Percentiles rank a stretch among this genome's conserved stretches.
Conservation (phyloP, 30 jellyfish, hydroid and myxozoan species). For the Rhopilema esculentum region DNA sequence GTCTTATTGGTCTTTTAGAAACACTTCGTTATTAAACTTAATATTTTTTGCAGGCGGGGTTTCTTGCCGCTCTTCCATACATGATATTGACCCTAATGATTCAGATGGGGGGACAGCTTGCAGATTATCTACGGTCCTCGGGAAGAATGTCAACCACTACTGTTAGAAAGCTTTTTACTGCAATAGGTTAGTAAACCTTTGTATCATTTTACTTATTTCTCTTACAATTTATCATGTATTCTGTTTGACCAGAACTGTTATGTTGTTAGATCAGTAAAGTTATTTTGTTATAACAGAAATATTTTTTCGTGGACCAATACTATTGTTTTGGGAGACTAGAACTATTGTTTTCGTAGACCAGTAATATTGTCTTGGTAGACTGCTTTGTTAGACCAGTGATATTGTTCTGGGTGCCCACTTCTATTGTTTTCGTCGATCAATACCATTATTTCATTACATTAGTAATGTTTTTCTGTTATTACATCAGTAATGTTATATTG, state of each 20-base stretch:
- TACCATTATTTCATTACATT: no score
- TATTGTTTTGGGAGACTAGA: no score
- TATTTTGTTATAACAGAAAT: not conserved
- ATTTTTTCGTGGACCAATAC: not conserved
- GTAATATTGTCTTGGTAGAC: not conserved
- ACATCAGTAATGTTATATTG: no score
- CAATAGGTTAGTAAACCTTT: slow-evolving; percentile 52
- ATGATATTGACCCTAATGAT: slow-evolving; percentile 76
- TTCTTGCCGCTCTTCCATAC: slow-evolving; percentile 84
- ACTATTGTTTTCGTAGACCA: no score
- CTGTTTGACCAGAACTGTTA: no score
- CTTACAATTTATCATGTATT: not conserved
- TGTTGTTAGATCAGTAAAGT: no score
- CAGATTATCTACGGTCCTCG: slow-evolving; percentile 62
- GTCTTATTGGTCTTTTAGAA: no score
- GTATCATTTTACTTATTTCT: not conserved
- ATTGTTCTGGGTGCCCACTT: no score
- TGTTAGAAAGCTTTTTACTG: slow-evolving; percentile 78
- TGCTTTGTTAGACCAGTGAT: no score
- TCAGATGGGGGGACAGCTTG: slow-evolving; percentile 87
- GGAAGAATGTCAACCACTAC: slow-evolving; percentile 77
- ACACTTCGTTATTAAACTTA: no score
- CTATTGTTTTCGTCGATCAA: no score
- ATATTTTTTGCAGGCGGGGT: slow-evolving; percentile 82
- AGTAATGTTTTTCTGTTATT: no score